phyloP scores from a whole-genome alignment of 2,113 vertebrate species.

The Anser brachyrhynchus region DNA sequence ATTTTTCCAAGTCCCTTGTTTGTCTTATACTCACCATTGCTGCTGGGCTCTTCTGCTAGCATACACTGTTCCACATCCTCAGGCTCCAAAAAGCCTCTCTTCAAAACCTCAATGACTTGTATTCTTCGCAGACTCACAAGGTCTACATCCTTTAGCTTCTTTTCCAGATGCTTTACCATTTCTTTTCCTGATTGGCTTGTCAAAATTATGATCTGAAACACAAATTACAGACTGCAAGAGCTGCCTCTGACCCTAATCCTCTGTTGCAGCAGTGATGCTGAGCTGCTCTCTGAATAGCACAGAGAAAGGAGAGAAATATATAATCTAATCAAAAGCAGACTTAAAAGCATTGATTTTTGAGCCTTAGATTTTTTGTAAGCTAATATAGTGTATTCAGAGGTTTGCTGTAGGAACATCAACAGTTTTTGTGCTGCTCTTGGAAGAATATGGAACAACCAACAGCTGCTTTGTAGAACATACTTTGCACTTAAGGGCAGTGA shows the following conservation, averaged over 20 bases:
- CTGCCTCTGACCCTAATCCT: neutral
- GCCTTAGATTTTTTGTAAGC: neutral
- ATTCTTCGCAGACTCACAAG: conserved; percentile 81
- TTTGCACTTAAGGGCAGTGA: neutral
- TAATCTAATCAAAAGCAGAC: neutral
- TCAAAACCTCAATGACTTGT: conserved; percentile 82
- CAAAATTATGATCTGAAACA: conserved; percentile 87
- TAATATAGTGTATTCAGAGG: neutral
- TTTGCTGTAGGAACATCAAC: neutral
- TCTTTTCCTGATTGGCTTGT: conserved; percentile 81
- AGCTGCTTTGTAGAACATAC: neutral
- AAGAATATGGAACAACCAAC: neutral
- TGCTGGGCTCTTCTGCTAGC: conserved; percentile 61
- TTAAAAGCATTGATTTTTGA: neutral
- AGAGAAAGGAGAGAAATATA: neutral
- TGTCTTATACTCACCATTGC: conserved; percentile 34
- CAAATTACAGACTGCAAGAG: neutral
- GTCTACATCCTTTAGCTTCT: conserved; percentile 80
- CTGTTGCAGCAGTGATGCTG: no score
- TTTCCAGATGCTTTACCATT: conserved; percentile 81
- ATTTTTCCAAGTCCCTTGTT: neutral
- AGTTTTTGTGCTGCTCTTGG: neutral
- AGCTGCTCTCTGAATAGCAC: neutral
- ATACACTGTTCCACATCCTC: conserved; percentile 47
- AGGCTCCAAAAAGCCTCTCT: conserved; percentile 37